phyloP scores from a whole-genome alignment of 1,140 invertebrate genomes.

The Bursaphelenchus mucronatus region DNA sequence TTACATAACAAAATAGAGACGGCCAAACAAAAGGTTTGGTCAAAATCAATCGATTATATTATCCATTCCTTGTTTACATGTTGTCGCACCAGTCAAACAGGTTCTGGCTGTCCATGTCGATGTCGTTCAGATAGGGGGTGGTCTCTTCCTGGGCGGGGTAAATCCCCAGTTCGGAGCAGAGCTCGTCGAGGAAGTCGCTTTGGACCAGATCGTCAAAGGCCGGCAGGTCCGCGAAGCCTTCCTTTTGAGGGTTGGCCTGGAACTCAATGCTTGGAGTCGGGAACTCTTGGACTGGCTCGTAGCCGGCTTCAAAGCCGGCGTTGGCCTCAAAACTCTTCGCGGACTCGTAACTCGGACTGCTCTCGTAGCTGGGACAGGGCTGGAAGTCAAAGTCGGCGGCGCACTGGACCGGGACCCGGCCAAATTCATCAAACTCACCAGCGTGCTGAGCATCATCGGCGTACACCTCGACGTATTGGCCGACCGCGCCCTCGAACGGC shows the following conservation, averaged over 20 bases:
- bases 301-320: neutral
- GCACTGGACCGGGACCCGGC: neutral
- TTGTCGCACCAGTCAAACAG: too few relatives aligned
- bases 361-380: neutral
- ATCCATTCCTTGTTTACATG: too few relatives aligned
- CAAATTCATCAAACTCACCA: neutral
- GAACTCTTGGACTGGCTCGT: neutral
- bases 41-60: too few relatives aligned
- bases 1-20: too few relatives aligned
- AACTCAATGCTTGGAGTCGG: neutral
- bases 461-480: conserved; percentile 4
- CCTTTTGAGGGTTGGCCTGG: neutral
- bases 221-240: neutral
- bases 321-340: neutral
- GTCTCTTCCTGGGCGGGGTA: too few relatives aligned
- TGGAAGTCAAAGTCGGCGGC: neutral
- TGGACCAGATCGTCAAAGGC: conserved; percentile 11
- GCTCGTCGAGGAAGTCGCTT: conserved; percentile 15
- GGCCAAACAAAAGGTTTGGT: too few relatives aligned
- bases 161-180: conserved; percentile 11
- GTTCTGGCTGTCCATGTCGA: too few relatives aligned
- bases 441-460: neutral
- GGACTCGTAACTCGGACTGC: neutral
- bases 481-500: conserved; percentile 5
- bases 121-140: too few relatives aligned